Conservation (phyloP, 2,888 invertebrate species). For the Ctena decussata region DNA sequence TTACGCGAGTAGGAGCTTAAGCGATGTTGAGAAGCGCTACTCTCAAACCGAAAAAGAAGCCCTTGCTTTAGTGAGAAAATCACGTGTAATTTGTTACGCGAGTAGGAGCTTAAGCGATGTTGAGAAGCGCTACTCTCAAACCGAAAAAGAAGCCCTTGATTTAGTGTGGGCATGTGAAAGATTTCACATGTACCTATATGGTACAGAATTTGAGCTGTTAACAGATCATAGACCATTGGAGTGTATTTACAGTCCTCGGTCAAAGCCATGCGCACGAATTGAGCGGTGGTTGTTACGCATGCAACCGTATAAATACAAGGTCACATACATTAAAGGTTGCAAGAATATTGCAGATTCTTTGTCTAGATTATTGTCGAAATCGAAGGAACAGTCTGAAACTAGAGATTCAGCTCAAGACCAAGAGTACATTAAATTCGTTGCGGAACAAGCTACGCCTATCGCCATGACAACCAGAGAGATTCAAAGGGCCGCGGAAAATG, state of each 20-base stretch:
- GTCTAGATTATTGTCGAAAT: slow-evolving; percentile 23
- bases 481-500: slow-evolving; percentile 41
- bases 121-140: slow-evolving; percentile 58
- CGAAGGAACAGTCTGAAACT: no score
- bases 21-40: no score
- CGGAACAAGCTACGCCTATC: slow-evolving; percentile 34
- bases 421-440: slow-evolving; percentile 42
- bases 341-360: slow-evolving; percentile 52
- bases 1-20: no score
- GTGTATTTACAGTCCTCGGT: slow-evolving; percentile 63
- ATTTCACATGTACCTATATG: slow-evolving; percentile 63
- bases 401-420: background rate
- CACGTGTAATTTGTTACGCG: slow-evolving; percentile 50
- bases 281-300: slow-evolving; percentile 70
- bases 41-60: no score
- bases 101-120: slow-evolving; percentile 38
- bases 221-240: slow-evolving; percentile 49
- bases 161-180: slow-evolving; percentile 72
- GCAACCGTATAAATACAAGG: slow-evolving; percentile 54
- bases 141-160: slow-evolving; percentile 59
- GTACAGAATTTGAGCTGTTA: slow-evolving; percentile 11
- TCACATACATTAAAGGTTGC: slow-evolving; percentile 37
- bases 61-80: no score
- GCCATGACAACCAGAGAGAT: slow-evolving; percentile 54
- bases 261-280: slow-evolving; percentile 72